A percentile compares a stretch with the other conserved stretches of the same genome.
Evolutionary conservation across 2,888 invertebrate genomes (phyloP).

Genomic region (Troilus luridus): DNA sequence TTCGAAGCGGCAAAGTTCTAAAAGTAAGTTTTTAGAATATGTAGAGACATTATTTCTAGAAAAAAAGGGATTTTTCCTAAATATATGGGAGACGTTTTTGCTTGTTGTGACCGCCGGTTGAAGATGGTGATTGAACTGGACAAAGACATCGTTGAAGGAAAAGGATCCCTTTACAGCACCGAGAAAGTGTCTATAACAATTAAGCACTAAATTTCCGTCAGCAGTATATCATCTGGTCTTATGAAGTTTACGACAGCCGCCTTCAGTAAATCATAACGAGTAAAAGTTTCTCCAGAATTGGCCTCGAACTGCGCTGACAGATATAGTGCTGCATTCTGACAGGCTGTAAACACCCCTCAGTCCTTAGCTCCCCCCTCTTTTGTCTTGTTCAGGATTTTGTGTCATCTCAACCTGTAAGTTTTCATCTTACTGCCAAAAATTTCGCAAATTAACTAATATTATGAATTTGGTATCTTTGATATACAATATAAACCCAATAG

Average conservation of each 20-base stretch:
- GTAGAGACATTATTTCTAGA: neutral
- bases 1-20: neutral
- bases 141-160: neutral
- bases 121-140: neutral
- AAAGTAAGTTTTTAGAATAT: too few species aligned
- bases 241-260: neutral
- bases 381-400: neutral
- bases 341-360: neutral
- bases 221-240: neutral
- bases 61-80: slow-evolving; percentile 22
- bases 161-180: neutral
- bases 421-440: neutral
- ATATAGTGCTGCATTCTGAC: neutral
- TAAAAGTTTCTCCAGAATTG: neutral
- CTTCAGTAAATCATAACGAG: neutral
- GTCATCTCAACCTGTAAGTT: neutral
- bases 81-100: slow-evolving; percentile 20
- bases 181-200: neutral
- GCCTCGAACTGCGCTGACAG: neutral
- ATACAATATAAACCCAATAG: too few species aligned
- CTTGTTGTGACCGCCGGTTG: neutral
- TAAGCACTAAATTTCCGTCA: neutral
- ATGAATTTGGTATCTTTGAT: too few species aligned
- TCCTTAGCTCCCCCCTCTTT: neutral
- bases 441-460: too few species aligned